Percentiles rank a stretch among this genome's conserved stretches.
Conservation (phyloP, 2,113 vertebrate genomes). For the Miniopterus natalensis region DNA sequence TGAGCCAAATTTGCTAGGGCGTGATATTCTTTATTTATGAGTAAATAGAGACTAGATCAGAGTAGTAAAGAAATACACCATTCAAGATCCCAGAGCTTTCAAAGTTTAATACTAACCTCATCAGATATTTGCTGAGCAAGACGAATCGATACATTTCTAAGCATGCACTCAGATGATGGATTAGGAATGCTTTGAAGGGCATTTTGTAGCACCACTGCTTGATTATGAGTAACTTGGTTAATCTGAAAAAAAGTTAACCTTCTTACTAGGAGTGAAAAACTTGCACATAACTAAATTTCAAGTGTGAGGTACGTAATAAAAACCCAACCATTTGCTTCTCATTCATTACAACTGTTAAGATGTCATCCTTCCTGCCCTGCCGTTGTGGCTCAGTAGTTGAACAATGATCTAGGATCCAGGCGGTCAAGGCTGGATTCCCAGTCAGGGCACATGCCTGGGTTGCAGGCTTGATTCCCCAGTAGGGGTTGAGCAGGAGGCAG, state of each 20-base stretch:
- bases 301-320: neutral
- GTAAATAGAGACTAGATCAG: neutral
- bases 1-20: neutral
- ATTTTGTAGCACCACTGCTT: constrained; percentile 96
- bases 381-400: no score
- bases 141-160: constrained; percentile 97
- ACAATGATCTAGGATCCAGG: no score
- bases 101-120: constrained; percentile 90
- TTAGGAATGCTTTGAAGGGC: constrained; percentile 98
- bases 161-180: constrained; percentile 97
- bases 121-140: constrained; percentile 97
- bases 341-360: neutral
- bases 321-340: neutral
- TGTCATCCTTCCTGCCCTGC: neutral
- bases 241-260: constrained; percentile 88
- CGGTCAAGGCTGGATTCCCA: no score
- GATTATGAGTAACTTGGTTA: constrained; percentile 96
- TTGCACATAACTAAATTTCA: neutral
- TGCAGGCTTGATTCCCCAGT: no score
- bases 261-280: constrained; percentile 52
- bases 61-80: neutral
- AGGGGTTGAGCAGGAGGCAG: no score
- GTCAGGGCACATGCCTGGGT: no score
- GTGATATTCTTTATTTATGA: neutral
- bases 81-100: neutral